Evolutionary conservation across 2,888 invertebrate species (phyloP), one percentile per base, ranked within the genome.

Genomic region (Tolmerus cingulatus): DNA sequence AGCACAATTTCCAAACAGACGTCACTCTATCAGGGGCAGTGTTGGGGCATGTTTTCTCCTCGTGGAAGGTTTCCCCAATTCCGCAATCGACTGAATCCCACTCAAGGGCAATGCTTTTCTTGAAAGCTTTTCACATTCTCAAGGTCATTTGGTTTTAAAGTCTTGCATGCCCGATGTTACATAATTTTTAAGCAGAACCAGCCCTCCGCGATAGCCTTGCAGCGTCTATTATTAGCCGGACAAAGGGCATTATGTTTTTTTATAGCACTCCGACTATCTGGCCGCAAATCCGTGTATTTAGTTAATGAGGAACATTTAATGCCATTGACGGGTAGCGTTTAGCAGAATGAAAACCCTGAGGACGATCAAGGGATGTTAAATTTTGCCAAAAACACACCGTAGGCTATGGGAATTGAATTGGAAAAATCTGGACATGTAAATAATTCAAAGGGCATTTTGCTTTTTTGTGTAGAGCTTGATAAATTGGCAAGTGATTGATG

Each of bases 51-150:
- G 27, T 19, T 8, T 23, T 66, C 66, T 27, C 66, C 66, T 66
- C 66, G 8, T 27, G 66, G 66, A 66, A 66, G 12, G 9, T 23
- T 66, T 66, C 27, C 66, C 66, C 66, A 23, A 19, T 27, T n/a
- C 78, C 19, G 43, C 78, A 8, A 43, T 5, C 23, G 46, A 27
- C 27, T 37, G 78, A 23, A 81, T 81, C 30, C 27, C 27, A 30
- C 46, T 82, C 82, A 82, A 82, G 82, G 82, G 57, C 82, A 82
- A 82, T 51, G 82, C 82, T 82, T 82, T 57, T 81, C 76, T 40
- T 55, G n/a, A 5, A 57, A 82, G 82, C 82, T 57, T 57, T 57
- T 82, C 34, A 46, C 23, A 57, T 57, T 37, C 37, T 82, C 82
- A 82, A 82, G 82, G 82, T 82, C 82, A 82, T 57, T 37, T 82